Conservation (phyloP, 2,113 vertebrate species). For the Toxotes jaculatrix region DNA sequence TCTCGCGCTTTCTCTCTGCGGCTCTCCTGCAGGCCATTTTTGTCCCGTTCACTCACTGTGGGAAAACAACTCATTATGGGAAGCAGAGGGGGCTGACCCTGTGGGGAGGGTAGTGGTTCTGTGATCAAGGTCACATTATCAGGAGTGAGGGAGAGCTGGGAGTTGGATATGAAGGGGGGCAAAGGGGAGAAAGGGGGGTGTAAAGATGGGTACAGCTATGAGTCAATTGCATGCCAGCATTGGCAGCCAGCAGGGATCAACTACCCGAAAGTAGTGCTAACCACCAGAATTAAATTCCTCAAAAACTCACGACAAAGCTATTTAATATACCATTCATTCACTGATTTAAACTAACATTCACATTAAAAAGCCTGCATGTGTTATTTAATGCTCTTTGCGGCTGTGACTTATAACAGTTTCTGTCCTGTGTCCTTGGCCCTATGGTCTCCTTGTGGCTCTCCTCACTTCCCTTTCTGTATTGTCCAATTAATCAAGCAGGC, state of each 20-base stretch:
- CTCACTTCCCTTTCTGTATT: constrained; percentile 42
- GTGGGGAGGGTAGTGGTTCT: constrained; percentile 61
- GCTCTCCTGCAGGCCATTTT: constrained; percentile 70
- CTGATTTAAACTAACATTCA: not conserved
- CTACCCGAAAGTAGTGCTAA: constrained; percentile 4
- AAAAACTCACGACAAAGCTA: not conserved
- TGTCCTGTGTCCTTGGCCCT: constrained; percentile 48
- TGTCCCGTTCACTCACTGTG: constrained; percentile 79
- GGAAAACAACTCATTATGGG: constrained; percentile 86
- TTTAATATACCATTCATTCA: not conserved
- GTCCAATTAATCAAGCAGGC: constrained; percentile 75
- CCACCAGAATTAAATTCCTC: not conserved
- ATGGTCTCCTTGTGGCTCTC: constrained; percentile 32
- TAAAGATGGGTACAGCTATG: constrained; percentile 31
- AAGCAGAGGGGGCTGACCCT: constrained; percentile 49
- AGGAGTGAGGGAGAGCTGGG: constrained; percentile 42
- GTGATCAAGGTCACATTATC: constrained; percentile 83
- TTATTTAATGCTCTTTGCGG: not conserved
- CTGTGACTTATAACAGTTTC: constrained; percentile 29
- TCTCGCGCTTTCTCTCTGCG: constrained; percentile 40
- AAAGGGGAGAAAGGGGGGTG: constrained; percentile 15
- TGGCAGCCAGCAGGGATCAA: constrained; percentile 24
- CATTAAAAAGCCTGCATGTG: not conserved
- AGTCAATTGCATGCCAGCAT: constrained; percentile 51
- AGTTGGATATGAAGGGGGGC: not conserved